Evolutionary conservation across 2,113 vertebrate genomes (phyloP).

Genomic region (Ptyas mucosa): DNA sequence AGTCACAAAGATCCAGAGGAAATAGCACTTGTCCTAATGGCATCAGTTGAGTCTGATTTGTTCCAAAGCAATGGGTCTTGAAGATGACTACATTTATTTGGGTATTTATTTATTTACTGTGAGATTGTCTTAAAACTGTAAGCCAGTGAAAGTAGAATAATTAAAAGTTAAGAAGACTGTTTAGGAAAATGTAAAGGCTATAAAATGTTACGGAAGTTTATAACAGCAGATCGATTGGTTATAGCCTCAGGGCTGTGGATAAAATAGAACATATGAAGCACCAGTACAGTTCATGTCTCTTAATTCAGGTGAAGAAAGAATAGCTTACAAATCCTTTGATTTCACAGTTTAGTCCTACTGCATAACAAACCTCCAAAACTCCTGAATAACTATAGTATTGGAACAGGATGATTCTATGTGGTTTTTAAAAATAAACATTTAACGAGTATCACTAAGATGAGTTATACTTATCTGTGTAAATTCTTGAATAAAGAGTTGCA

Average conservation of each 20-base stretch:
- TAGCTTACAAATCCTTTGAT: neutral
- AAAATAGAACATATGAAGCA: neutral
- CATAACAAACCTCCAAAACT: neutral
- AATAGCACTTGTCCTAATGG: conserved; percentile 8
- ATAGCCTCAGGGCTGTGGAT: neutral
- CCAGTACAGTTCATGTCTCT: neutral
- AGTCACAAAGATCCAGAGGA: neutral
- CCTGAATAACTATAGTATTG: neutral
- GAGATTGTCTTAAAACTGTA: neutral
- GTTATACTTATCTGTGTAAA: neutral
- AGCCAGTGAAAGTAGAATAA: neutral
- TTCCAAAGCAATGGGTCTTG: neutral
- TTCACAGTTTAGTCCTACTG: neutral
- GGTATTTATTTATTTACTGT: neutral
- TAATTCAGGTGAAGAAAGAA: neutral
- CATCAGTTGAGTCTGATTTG: conserved; percentile 18
- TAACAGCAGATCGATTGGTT: neutral
- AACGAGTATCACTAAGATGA: neutral
- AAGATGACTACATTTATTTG: neutral
- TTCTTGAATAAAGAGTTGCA: neutral
- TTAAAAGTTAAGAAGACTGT: neutral
- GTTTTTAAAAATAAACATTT: neutral
- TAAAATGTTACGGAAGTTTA: neutral
- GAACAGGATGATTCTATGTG: neutral
- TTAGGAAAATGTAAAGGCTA: neutral